phyloP scores from a whole-genome alignment of 1,140 invertebrate species.

The Hetaerina americana region DNA sequence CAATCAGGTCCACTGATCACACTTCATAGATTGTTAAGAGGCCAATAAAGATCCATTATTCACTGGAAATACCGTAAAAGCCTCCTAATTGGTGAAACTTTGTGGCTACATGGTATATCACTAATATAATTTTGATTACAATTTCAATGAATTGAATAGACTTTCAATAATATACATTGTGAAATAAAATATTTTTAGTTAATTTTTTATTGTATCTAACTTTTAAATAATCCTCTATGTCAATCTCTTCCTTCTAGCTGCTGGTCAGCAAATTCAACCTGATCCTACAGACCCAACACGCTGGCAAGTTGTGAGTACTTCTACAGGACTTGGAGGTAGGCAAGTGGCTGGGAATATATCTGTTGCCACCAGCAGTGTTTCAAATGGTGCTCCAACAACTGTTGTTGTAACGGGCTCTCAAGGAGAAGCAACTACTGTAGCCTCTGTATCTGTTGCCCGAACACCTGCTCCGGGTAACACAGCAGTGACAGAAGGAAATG shows the following conservation, averaged over 20 bases:
- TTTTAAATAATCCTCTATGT: not conserved
- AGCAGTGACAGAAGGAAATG: conserved; percentile 16
- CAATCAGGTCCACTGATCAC: too few species aligned
- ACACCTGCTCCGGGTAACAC: conserved; percentile 8
- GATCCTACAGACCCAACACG: conserved; percentile 65
- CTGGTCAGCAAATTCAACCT: conserved; percentile 41
- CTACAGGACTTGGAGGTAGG: conserved; percentile 14
- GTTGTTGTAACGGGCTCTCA: conserved; percentile 11
- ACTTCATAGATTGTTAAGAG: too few species aligned
- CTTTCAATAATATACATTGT: too few species aligned
- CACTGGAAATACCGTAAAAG: too few species aligned
- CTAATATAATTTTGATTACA: too few species aligned
- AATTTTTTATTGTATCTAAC: too few species aligned
- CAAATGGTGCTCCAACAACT: conserved; percentile 1
- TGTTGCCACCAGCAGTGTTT: not conserved
- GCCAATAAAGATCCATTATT: too few species aligned
- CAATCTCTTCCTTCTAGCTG: conserved; percentile 17
- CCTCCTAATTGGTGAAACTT: too few species aligned
- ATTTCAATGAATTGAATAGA: too few species aligned
- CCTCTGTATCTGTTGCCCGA: conserved; percentile 1
- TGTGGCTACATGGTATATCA: too few species aligned
- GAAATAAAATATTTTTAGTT: too few species aligned
- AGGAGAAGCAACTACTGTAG: conserved; percentile 7
- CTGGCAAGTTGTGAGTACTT: conserved; percentile 55
- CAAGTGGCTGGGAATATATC: conserved; percentile 14